phyloP scores from a whole-genome alignment of 2,888 invertebrate genomes.

The Alsophila aescularia region DNA sequence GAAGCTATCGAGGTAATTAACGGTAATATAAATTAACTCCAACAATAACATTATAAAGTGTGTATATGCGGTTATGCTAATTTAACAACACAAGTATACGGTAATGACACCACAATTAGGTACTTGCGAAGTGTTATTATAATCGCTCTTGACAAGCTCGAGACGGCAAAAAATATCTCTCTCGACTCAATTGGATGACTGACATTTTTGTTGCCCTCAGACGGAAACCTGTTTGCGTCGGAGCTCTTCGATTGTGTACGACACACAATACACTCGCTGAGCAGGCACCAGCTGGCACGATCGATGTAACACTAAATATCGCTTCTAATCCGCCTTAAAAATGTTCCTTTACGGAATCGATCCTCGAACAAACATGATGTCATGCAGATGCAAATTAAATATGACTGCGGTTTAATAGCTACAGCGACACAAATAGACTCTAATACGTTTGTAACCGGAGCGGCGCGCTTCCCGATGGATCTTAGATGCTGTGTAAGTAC shows the following conservation, averaged over 20 bases:
- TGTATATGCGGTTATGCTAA: conserved; percentile 50
- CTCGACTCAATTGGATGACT: conserved; percentile 55
- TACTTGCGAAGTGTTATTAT: conserved; percentile 55
- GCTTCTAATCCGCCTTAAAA: conserved; percentile 18
- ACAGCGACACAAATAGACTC: conserved; percentile 59
- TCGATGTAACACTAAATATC: conserved; percentile 18
- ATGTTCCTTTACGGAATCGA: conserved; percentile 28
- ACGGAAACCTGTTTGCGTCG: conserved; percentile 48
- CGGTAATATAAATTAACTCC: conserved; percentile 30
- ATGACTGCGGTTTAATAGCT: conserved; percentile 37
- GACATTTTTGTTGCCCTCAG: conserved; percentile 52
- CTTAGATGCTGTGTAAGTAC: conserved; percentile 70
- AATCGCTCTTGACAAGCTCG: conserved; percentile 49
- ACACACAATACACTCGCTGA: conserved; percentile 31
- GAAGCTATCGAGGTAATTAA: conserved; percentile 26
- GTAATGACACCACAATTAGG: conserved; percentile 55
- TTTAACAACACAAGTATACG: conserved; percentile 47
- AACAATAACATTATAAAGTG: conserved; percentile 32
- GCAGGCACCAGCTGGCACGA: conserved; percentile 30
- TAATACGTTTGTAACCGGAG: conserved; percentile 43
- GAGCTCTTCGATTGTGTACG: conserved; percentile 38
- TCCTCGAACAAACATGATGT: conserved; percentile 32
- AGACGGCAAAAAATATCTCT: conserved; percentile 48
- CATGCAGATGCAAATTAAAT: conserved; percentile 50
- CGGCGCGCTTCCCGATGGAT: conserved; percentile 48